Evolutionary conservation across 1,140 invertebrate genomes (phyloP), one percentile per base, ranked within the genome.

Genomic region (Kradibia gibbosae): DNA sequence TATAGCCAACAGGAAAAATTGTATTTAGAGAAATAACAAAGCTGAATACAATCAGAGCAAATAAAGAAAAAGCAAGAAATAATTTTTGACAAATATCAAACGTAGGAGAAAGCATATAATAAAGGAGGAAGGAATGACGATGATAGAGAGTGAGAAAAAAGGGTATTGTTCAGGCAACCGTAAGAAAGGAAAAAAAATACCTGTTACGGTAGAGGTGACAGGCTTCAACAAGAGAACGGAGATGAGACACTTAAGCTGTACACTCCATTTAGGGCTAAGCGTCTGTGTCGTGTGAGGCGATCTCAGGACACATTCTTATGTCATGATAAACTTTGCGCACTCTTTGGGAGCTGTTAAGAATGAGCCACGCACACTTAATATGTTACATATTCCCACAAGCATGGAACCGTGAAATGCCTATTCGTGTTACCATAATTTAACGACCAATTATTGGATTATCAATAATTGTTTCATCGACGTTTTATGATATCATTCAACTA

Each of bases 181-280:
- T 22, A 70, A 72, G 31, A 72, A 72, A 72, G 45, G 45, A 48
- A 50, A 57, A 50, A 72, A 28, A 48, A 20, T 72, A 72, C n/a
- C 45, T 39, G n/a, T 25, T 0, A 39, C 50, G 45, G 11, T 25
- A 48, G 1, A 17, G 42, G 31, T 15, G 45, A 28, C 22, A 50
- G 31, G 67, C n/a, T 25, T n/a, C 4, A 22, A 39, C 8, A 45
- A 71, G 36, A 17, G 48, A 48, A 2, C 17, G n/a, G 28, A 85
- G 83, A 84, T 82, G 80, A 85, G 82, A 85, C 80, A 83, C 57
- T 75, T 76, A 84, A 67, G 53, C 75, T n/a, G n/a, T n/a, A 62
- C 45, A 78, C 42, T 78, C 76, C 76, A 78, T 78, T 78, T 78
- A 78, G 62, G 76, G 76, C 31, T n/a, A 45, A 60, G 25, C 34